A percentile compares a stretch with the other conserved stretches of the same genome.
Evolutionary conservation across 2,888 invertebrate species (phyloP).

Genomic region (Heliconius hortense): DNA sequence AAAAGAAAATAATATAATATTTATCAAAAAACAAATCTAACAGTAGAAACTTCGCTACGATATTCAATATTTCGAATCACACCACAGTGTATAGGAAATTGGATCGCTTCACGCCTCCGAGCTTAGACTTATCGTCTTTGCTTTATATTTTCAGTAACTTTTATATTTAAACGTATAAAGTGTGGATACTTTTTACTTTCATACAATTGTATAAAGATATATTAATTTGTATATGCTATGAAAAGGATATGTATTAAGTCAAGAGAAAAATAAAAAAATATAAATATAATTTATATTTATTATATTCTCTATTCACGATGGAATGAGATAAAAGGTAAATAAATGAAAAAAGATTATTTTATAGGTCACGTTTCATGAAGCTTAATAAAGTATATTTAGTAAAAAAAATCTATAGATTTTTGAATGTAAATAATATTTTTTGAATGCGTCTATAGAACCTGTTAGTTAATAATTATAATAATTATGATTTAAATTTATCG

Average conservation of each 20-base stretch:
- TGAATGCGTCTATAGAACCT: too few relatives aligned
- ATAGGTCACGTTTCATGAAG: too few relatives aligned
- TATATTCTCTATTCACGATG: too few relatives aligned
- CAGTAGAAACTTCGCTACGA: slow-evolving; percentile 16
- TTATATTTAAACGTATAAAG: background rate
- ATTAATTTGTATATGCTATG: background rate
- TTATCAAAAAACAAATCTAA: background rate
- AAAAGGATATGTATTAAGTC: background rate
- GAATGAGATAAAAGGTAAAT: too few relatives aligned
- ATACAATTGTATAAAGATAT: background rate
- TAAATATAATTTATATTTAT: too few relatives aligned
- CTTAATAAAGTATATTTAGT: too few relatives aligned
- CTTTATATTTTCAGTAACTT: slow-evolving; percentile 15
- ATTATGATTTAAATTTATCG: too few relatives aligned
- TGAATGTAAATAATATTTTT: too few relatives aligned
- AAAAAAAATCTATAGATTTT: too few relatives aligned
- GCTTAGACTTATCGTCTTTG: slow-evolving; percentile 29
- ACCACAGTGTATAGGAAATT: slow-evolving; percentile 45
- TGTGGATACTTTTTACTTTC: background rate
- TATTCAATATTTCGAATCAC: slow-evolving; percentile 46
- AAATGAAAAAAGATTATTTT: too few relatives aligned
- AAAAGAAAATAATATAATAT: background rate
- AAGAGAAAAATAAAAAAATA: too few relatives aligned
- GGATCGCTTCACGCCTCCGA: slow-evolving; percentile 39
- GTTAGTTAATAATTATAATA: too few relatives aligned